phyloP scores from a whole-genome alignment of 2,113 vertebrate genomes.

The Rhabdomys dilectus region DNA sequence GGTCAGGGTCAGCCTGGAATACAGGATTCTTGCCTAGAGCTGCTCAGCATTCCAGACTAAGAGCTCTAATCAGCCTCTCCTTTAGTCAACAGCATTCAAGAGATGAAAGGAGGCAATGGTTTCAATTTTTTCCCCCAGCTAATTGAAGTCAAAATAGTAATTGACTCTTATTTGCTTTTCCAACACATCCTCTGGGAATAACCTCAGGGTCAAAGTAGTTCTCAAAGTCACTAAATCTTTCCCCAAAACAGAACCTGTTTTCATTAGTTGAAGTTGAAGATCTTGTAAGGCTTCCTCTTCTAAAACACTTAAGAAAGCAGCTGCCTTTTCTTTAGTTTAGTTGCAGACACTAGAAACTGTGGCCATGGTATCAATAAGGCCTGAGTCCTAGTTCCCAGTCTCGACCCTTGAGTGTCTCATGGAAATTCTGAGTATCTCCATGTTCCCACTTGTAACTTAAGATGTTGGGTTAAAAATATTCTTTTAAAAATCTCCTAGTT shows the following conservation, averaged over 20 bases:
- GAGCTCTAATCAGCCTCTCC: slow-evolving; percentile 66
- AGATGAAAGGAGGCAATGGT: slow-evolving; percentile 69
- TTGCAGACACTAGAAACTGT: slow-evolving; percentile 2
- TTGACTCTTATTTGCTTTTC: slow-evolving; percentile 74
- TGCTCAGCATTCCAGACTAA: slow-evolving; percentile 66
- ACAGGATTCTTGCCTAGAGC: slow-evolving; percentile 56
- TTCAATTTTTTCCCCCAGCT: slow-evolving; percentile 38
- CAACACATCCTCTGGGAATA: slow-evolving; percentile 57
- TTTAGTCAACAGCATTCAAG: slow-evolving; percentile 66
- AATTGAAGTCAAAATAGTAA: slow-evolving; percentile 75
- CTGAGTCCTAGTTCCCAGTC: slow-evolving; percentile 1
- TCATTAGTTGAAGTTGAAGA: slow-evolving; percentile 47
- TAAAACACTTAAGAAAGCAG: slow-evolving; percentile 55
- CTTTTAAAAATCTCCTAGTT: slow-evolving; percentile 45
- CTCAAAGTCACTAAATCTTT: slow-evolving; percentile 61
- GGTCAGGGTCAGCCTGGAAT: slow-evolving; percentile 66
- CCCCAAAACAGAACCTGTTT: slow-evolving; percentile 57
- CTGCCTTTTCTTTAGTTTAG: neutral
- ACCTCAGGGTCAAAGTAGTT: slow-evolving; percentile 64
- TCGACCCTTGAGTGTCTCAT: slow-evolving; percentile 36
- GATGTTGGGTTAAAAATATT: neutral
- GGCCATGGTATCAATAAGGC: neutral
- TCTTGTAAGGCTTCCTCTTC: slow-evolving; percentile 49
- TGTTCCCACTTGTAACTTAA: slow-evolving; percentile 50
- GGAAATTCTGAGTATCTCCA: slow-evolving; percentile 22